Evolutionary conservation across 2,888 invertebrate genomes (phyloP), one percentile per base, ranked within the genome.

Genomic region (Lasius fuliginosus): DNA sequence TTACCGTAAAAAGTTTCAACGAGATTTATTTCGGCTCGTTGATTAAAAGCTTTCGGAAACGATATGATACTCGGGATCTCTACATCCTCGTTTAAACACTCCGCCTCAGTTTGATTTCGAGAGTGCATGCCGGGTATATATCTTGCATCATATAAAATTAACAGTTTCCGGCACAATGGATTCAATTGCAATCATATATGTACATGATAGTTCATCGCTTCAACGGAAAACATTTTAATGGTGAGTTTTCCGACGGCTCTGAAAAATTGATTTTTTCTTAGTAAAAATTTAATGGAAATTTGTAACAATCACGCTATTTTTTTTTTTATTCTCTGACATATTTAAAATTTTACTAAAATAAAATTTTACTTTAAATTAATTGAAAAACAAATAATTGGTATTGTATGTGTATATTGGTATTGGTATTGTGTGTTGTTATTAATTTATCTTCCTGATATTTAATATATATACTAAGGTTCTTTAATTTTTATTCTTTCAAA

Each of bases 41-140:
- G 75, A 81, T 81, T 81, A 62, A 42, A 81, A 81, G 75, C 60
- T 49, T 33, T 62, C 33, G 33, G 46, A 60, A 33, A 60, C 33
- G 60, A 58, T 30, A 56, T 9, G 42, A 71, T 73, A 60, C 23
- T 6, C 30, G 8, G 42, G 8, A 73, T 30, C 60, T 46, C 11
- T 1, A 58, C 60, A 33, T 46, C 5, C 58, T 42, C 46, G 18
- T 60, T 73, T 49, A 27, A 33, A 36, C 18, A 46, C 18, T 33
- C 12, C 36, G 42, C 30, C 18, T 73, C 46, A 46, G 23, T 60
- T 79, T 23, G 33, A 49, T 73, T 36, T 58, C 18, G 8, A 11
- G 30, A 69, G 42, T n/a, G 15, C 42, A 33, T 40, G 15, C 42
- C 18, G 15, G 12, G 27, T 27, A 73, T 60, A 46, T 30, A 69